Conservation (phyloP, 2,113 vertebrate species). For the Lophius piscatorius region DNA sequence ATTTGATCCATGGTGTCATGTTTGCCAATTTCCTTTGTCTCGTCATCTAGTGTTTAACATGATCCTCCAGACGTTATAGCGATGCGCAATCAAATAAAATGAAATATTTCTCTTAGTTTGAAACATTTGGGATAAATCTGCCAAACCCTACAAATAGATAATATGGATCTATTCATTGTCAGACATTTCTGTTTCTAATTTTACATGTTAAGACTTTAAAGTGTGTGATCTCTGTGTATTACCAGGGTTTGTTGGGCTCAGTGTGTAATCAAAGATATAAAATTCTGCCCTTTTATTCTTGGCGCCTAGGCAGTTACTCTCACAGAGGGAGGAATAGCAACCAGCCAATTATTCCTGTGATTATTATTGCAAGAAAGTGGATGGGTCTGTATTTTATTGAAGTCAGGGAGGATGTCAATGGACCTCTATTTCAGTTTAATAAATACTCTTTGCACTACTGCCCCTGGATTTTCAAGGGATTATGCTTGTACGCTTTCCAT, state of each 20-base stretch:
- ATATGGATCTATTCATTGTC: too few relatives aligned
- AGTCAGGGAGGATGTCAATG: slow-evolving; percentile 57
- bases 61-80: too few relatives aligned
- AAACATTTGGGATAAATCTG: too few relatives aligned
- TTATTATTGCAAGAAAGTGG: slow-evolving; percentile 56
- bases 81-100: too few relatives aligned
- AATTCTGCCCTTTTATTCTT: slow-evolving; percentile 34
- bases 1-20: neutral
- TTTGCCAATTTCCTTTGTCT: neutral
- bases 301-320: slow-evolving; percentile 25
- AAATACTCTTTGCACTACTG: slow-evolving; percentile 62
- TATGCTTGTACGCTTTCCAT: slow-evolving; percentile 38
- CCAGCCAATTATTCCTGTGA: slow-evolving; percentile 56
- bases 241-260: slow-evolving; percentile 54
- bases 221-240: slow-evolving; percentile 56
- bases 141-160: too few relatives aligned
- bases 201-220: neutral
- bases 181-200: too few relatives aligned
- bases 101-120: too few relatives aligned
- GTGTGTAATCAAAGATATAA: slow-evolving; percentile 53
- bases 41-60: too few relatives aligned
- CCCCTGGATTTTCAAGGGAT: slow-evolving; percentile 54
- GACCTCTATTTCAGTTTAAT: slow-evolving; percentile 55
- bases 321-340: slow-evolving; percentile 45
- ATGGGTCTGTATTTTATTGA: slow-evolving; percentile 63